Evolutionary conservation across 2,797 vertebrate genomes (phyloP), one percentile per base, ranked within the genome.

Genomic region (Coluber constrictor): DNA sequence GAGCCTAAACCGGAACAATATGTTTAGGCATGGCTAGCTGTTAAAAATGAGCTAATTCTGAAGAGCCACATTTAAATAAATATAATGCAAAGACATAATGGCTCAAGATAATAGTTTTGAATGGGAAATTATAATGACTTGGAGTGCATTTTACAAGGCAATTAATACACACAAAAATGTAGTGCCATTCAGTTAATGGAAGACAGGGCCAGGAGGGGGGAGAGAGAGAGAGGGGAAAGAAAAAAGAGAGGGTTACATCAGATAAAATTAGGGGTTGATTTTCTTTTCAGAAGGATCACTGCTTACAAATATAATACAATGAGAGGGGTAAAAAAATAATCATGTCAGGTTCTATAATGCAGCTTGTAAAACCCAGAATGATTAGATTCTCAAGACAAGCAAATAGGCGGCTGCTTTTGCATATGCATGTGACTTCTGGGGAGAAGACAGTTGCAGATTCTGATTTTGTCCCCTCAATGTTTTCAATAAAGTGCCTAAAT

Each of bases 41-140:
- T 98, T 98, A 97, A 98, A 97, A 98, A 98, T 97, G 97, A 97
- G 97, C 97, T 97, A 97, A 98, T 98, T 97, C 96, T 96, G 97
- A 97, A 96, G 95, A 97, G 96, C 94, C 96, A 90, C 97, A 98
- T 98, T 98, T 98, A 98, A 98, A 98, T 98, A 98, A 98, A 98
- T 97, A 98, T 97, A 98, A 98, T 97, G 96, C 96, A 95, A 96
- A 97, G 96, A 94, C 97, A 98, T 97, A 98, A 98, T 98, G 96
- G 97, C 97, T 96, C 93, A 96, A 96, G 97, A 98, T 98, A 98
- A 98, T 98, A 98, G 97, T 97, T 98, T 96, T 97, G 97, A 98
- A 97, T 98, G 95, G 97, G 96, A 95, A 97, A 98, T 97, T 98
- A 97, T 98, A 98, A 98, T 98, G 97, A 97, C 97, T 98, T 97